Evolutionary conservation across 1,140 invertebrate species (phyloP).

Genomic region (Diprion similis): DNA sequence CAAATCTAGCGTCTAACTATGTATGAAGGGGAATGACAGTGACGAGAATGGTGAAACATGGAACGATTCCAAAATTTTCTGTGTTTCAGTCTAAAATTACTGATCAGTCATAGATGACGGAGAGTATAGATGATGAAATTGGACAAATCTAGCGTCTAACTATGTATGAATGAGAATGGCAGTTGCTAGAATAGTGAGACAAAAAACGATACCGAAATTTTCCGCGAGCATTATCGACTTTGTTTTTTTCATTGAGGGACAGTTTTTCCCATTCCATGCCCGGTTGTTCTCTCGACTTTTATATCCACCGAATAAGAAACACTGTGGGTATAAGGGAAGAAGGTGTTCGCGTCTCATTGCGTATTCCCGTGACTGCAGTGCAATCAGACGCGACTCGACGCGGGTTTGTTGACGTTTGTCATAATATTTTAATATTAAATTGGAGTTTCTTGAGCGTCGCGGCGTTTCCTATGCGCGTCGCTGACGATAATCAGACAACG

Average conservation of each 20-base stretch:
- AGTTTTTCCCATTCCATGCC: neutral
- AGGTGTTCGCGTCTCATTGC: conserved; percentile 43
- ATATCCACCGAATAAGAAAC: neutral
- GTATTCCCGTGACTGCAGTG: conserved; percentile 55
- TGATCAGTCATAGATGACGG: too few relatives aligned
- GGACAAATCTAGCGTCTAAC: too few relatives aligned
- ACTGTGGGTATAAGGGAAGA: neutral
- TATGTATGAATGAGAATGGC: too few relatives aligned
- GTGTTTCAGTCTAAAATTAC: too few relatives aligned
- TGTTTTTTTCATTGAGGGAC: neutral
- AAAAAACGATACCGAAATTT: conserved; percentile 30
- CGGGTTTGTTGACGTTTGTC: conserved; percentile 62
- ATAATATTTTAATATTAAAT: conserved; percentile 67
- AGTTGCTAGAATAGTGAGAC: too few relatives aligned
- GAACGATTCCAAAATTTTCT: too few relatives aligned
- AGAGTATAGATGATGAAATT: too few relatives aligned
- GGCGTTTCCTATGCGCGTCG: neutral
- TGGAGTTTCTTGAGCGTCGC: conserved; percentile 23
- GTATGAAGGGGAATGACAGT: too few relatives aligned
- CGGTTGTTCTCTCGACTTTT: neutral
- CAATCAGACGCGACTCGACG: conserved; percentile 50
- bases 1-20: too few relatives aligned
- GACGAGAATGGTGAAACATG: too few relatives aligned
- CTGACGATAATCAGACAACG: neutral
- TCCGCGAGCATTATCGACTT: neutral